A percentile compares a stretch with the other conserved stretches of the same genome.
Conservation (phyloP, 2,797 vertebrate species). For the Trichosurus vulpecula region DNA sequence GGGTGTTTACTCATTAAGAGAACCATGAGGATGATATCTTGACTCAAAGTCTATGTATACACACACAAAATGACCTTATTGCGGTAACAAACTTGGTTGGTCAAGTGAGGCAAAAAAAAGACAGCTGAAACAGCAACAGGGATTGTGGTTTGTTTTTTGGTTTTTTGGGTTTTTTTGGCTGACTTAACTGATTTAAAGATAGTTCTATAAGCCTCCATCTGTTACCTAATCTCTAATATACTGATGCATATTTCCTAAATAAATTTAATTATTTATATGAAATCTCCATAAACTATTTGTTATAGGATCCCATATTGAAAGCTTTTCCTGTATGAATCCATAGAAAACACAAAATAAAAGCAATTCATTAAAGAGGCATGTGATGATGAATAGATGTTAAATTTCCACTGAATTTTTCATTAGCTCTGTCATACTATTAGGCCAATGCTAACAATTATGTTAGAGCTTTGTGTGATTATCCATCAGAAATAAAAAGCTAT, state of each 20-base stretch:
- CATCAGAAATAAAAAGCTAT: slow-evolving; percentile 18
- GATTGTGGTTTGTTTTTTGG: background rate
- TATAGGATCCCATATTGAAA: slow-evolving; percentile 25
- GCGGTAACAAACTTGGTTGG: background rate
- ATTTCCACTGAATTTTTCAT: slow-evolving; percentile 66
- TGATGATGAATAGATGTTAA: slow-evolving; percentile 53
- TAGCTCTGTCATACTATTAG: slow-evolving; percentile 67
- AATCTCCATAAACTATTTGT: slow-evolving; percentile 47
- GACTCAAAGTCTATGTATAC: slow-evolving; percentile 14
- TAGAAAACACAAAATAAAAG: slow-evolving; percentile 58
- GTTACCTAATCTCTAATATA: slow-evolving; percentile 29
- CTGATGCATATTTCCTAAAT: background rate
- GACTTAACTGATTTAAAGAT: slow-evolving; percentile 26
- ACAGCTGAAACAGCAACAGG: background rate
- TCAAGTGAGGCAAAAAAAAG: slow-evolving; percentile 50
- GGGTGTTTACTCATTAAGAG: background rate
- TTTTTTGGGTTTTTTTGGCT: background rate
- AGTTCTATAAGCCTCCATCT: slow-evolving; percentile 10
- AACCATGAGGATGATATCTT: background rate
- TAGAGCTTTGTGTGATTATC: slow-evolving; percentile 46
- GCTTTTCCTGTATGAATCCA: slow-evolving; percentile 3
- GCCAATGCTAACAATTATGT: slow-evolving; percentile 57
- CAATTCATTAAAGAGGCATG: slow-evolving; percentile 39
- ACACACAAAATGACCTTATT: background rate
- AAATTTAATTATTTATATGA: slow-evolving; percentile 56